A percentile compares a stretch with the other conserved stretches of the same genome.
Conservation (phyloP, 2,888 invertebrate genomes). For the Alsophila aescularia region DNA sequence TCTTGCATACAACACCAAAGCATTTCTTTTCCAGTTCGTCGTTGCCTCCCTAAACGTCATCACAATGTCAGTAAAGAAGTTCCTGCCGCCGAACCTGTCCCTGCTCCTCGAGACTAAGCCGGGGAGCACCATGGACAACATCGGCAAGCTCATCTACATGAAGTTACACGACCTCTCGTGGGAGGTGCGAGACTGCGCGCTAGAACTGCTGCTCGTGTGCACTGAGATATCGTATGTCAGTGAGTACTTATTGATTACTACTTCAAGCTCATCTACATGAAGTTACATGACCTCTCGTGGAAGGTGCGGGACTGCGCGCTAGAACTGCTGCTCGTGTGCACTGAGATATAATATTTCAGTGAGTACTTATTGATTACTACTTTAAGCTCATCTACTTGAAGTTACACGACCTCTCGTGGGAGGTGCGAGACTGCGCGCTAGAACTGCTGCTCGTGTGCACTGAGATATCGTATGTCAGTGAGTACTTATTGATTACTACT, state of each 20-base stretch:
- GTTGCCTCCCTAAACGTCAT: constrained; percentile 89
- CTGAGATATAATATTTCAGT: no score
- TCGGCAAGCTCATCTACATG: constrained; percentile 87
- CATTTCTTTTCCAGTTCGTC: constrained; percentile 83
- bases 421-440: constrained; percentile 90
- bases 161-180: constrained; percentile 89
- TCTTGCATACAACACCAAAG: no score
- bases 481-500: constrained; percentile 50
- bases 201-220: constrained; percentile 89
- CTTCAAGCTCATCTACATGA: no score
- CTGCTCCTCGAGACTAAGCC: constrained; percentile 87
- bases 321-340: no score
- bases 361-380: no score
- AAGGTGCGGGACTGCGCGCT: no score
- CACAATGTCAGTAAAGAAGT: constrained; percentile 88
- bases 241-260: constrained; percentile 67
- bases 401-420: constrained; percentile 90
- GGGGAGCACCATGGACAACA: constrained; percentile 86
- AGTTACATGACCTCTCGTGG: no score
- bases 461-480: constrained; percentile 88
- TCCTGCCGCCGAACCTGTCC: constrained; percentile 90
- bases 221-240: constrained; percentile 88
- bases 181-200: constrained; percentile 91
- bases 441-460: constrained; percentile 89
- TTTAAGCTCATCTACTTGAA: constrained; percentile 87